Conservation (phyloP, 1,140 invertebrate species). For the Leptonema lineaticorne region DNA sequence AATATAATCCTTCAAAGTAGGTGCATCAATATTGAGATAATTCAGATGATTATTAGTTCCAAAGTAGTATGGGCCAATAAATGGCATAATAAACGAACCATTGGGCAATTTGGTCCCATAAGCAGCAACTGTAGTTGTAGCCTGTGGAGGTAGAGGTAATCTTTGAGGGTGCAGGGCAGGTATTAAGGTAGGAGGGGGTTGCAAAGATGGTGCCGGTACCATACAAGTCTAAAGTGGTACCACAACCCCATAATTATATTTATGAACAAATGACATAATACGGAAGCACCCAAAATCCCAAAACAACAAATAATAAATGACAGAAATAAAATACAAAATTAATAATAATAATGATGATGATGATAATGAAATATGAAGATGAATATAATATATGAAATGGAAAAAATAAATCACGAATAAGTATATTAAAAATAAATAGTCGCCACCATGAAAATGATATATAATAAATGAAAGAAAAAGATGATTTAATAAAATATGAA, state of each 20-base stretch:
- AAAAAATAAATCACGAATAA: neutral
- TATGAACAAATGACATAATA: neutral
- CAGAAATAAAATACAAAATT: neutral
- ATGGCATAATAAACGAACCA: slow-evolving; percentile 61
- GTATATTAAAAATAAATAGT: no score
- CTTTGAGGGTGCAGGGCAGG: slow-evolving; percentile 37
- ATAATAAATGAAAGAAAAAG: no score
- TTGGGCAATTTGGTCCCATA: slow-evolving; percentile 45
- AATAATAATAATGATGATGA: no score
- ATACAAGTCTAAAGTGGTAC: slow-evolving; percentile 14
- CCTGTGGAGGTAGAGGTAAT: slow-evolving; percentile 44
- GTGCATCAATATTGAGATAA: slow-evolving; percentile 57
- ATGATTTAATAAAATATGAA: no score
- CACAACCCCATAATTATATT: slow-evolving; percentile 9
- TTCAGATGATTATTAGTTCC: slow-evolving; percentile 52
- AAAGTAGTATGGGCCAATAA: slow-evolving; percentile 60
- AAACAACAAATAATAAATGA: neutral
- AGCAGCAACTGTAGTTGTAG: slow-evolving; percentile 50
- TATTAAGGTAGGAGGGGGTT: slow-evolving; percentile 15
- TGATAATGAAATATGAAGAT: neutral
- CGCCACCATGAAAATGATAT: no score
- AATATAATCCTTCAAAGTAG: slow-evolving; percentile 72
- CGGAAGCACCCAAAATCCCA: neutral
- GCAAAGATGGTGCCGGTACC: slow-evolving; percentile 15
- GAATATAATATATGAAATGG: no score